These are phyloP conservation scores for Drosophila ogumai DNA, from an alignment of 1,140 invertebrate species.

Conservation along the genomic window DNA sequence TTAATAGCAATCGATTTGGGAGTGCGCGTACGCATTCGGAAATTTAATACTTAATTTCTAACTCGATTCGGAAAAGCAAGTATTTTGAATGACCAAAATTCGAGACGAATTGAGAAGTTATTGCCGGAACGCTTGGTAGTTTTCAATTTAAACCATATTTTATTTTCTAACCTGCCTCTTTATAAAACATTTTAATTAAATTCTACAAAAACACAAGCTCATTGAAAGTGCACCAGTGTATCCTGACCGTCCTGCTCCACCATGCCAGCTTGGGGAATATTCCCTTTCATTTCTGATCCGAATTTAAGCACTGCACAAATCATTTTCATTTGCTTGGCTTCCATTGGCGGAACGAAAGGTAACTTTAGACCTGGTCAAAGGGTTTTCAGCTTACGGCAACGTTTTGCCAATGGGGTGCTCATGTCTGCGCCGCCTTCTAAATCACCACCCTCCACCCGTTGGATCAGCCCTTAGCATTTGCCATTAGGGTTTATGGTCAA, in stretches of 20 bases:
- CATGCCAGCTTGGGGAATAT: constrained; percentile 1
- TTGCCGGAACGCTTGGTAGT: not conserved
- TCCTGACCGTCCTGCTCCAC: not conserved
- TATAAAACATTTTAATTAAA: too few species aligned
- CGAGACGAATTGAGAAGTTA: not conserved
- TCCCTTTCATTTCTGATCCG: constrained; percentile 32
- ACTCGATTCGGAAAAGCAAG: not conserved
- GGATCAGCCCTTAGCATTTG: constrained; percentile 50
- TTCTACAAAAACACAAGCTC: too few species aligned
- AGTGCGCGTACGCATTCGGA: not conserved
- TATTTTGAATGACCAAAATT: not conserved
- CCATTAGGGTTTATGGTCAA: constrained; percentile 70
- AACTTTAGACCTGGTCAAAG: constrained; percentile 46
- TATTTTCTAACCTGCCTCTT: not conserved
- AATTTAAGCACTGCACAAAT: constrained; percentile 28
- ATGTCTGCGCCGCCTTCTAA: constrained; percentile 7
- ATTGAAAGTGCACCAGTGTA: not conserved
- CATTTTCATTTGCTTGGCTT: constrained; percentile 43
- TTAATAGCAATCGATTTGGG: constrained; percentile 31
- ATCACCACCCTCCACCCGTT: not conserved
- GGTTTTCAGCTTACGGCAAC: constrained; percentile 30
- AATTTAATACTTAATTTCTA: constrained; percentile 9
- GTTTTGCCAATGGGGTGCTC: constrained; percentile 2
- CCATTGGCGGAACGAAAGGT: constrained; percentile 3
- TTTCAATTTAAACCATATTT: not conserved